Percentiles rank a stretch among this genome's conserved stretches.
Conservation (phyloP, 2,888 invertebrate genomes). For the Temnothorax rugatulus region DNA sequence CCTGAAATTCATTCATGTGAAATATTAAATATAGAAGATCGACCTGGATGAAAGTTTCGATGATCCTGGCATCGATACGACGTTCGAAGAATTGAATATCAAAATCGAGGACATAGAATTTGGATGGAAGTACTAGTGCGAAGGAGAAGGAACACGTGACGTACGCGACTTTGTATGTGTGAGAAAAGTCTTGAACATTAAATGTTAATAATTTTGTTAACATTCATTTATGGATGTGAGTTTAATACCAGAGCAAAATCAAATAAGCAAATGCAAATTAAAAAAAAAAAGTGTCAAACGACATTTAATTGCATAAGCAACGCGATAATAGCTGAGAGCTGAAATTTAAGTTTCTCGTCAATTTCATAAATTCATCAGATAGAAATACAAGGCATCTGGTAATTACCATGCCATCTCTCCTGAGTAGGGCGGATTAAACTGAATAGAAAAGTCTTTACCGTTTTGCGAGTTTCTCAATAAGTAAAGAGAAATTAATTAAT, state of each 20-base stretch:
- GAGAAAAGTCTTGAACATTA: neutral
- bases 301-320: neutral
- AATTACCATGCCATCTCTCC: too few species aligned
- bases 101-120: constrained; percentile 83
- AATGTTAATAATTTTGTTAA: constrained; percentile 22
- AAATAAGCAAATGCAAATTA: constrained; percentile 22
- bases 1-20: neutral
- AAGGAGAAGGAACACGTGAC: neutral
- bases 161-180: neutral
- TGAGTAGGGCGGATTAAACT: too few species aligned
- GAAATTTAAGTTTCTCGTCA: constrained; percentile 20
- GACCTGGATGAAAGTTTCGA: constrained; percentile 80
- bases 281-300: constrained; percentile 7
- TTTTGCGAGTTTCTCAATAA: too few species aligned
- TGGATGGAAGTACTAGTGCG: constrained; percentile 76
- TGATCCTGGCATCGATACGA: constrained; percentile 79
- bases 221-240: constrained; percentile 14
- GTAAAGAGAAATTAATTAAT: too few species aligned
- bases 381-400: neutral
- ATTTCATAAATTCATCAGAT: neutral
- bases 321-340: neutral
- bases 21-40: constrained; percentile 75
- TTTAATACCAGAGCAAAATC: constrained; percentile 30
- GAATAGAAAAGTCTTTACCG: too few species aligned
- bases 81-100: constrained; percentile 82